Evolutionary conservation across 1,140 invertebrate species (phyloP).

Genomic region (Drosophila persimilis): DNA sequence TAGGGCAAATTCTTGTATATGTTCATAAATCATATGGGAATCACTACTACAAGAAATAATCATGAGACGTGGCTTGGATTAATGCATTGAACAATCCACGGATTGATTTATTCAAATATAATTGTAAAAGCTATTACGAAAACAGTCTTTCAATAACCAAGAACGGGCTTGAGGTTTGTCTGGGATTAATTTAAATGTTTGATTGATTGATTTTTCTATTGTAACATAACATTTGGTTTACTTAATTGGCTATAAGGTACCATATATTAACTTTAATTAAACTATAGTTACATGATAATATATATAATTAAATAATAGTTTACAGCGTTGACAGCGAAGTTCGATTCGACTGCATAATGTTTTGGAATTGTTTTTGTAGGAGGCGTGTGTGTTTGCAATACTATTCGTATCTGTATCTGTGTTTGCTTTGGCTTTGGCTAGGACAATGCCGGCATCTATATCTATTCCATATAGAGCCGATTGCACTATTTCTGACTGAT

Average conservation of each 20-base stretch:
- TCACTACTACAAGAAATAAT: conserved; percentile 9
- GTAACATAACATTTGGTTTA: conserved; percentile 48
- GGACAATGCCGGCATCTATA: conserved; percentile 34
- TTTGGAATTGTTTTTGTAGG: conserved; percentile 50
- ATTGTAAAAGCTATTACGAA: conserved; percentile 28
- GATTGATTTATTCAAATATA: conserved; percentile 50
- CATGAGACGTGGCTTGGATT: conserved; percentile 53
- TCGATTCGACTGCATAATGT: conserved; percentile 13
- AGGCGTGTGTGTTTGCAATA: conserved; percentile 33
- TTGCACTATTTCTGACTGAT: conserved; percentile 45
- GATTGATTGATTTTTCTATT: conserved; percentile 36
- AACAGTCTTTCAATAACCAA: conserved; percentile 74
- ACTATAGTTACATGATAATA: conserved; percentile 1
- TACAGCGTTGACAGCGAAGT: conserved; percentile 14
- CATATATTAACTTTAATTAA: conserved; percentile 7
- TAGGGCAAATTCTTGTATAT: background rate
- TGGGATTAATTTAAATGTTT: conserved; percentile 34
- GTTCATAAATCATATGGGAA: background rate
- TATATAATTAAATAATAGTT: conserved; percentile 38
- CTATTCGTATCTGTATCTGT: conserved; percentile 26
- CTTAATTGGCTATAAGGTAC: conserved; percentile 40
- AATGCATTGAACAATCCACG: conserved; percentile 43
- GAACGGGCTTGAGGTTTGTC: conserved; percentile 57
- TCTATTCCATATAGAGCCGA: conserved; percentile 27
- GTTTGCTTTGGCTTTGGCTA: conserved; percentile 55